Evolutionary conservation across 2,113 vertebrate genomes (phyloP).

Genomic region (Lampris megalopsis): DNA sequence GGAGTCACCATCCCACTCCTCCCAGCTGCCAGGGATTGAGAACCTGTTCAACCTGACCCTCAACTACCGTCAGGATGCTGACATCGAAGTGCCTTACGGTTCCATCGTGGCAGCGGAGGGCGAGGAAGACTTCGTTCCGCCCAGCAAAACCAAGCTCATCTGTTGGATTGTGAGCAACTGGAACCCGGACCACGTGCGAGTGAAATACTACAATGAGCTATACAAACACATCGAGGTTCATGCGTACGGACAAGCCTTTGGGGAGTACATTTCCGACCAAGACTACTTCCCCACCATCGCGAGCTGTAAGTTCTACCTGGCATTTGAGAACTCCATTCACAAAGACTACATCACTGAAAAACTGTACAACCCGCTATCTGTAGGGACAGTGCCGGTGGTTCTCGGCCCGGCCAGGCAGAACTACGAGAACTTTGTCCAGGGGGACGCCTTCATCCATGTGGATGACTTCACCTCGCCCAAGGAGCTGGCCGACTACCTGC

Average conservation of each 20-base stretch:
- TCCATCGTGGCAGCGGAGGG: slow-evolving; percentile 89
- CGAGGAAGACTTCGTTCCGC: slow-evolving; percentile 90
- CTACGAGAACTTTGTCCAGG: slow-evolving; percentile 96
- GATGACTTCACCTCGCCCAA: slow-evolving; percentile 93
- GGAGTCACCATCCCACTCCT: slow-evolving; percentile 95
- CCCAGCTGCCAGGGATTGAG: slow-evolving; percentile 91
- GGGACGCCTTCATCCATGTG: slow-evolving; percentile 95
- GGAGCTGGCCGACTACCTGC: slow-evolving; percentile 93
- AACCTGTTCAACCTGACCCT: slow-evolving; percentile 96
- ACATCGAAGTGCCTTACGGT: slow-evolving; percentile 98
- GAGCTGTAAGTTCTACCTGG: slow-evolving; percentile 95
- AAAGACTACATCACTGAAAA: slow-evolving; percentile 99
- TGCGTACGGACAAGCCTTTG: slow-evolving; percentile 93
- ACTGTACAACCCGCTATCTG: slow-evolving; percentile 94
- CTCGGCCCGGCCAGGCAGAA: slow-evolving; percentile 93
- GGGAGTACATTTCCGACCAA: slow-evolving; percentile 91
- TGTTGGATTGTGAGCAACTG: slow-evolving; percentile 99
- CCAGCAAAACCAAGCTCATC: slow-evolving; percentile 93
- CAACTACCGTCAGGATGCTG: slow-evolving; percentile 93
- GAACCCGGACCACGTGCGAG: slow-evolving; percentile 93
- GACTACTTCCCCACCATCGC: slow-evolving; percentile 95
- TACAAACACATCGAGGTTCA: slow-evolving; percentile 96
- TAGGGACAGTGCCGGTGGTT: slow-evolving; percentile 94
- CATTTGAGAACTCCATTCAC: slow-evolving; percentile 98
- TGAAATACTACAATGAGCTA: slow-evolving; percentile 97